Conservation (phyloP, 2,888 invertebrate species). For the Acanthococcus lagerstroemiae region DNA sequence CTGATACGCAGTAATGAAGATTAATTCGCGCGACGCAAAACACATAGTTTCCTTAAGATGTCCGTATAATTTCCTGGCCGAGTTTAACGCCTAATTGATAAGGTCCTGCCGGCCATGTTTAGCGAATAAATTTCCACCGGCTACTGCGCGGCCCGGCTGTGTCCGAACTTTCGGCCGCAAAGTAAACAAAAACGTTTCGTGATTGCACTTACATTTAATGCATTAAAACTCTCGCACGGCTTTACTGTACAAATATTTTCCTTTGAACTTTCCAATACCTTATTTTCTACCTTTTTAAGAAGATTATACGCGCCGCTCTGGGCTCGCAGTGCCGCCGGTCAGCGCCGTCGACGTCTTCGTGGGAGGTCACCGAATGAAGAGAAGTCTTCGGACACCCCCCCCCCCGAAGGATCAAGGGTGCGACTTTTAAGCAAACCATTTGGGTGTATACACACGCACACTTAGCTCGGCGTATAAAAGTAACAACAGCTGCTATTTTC, state of each 20-base stretch:
- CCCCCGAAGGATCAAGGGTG: too few species aligned
- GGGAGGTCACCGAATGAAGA: too few species aligned
- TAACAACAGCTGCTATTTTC: too few species aligned
- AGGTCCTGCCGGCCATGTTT: neutral
- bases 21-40: neutral
- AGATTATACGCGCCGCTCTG: neutral
- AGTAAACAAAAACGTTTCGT: slow-evolving; percentile 27
- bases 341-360: too few species aligned
- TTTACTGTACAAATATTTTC: neutral
- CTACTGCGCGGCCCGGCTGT: too few species aligned
- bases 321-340: too few species aligned
- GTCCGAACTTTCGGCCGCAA: slow-evolving; percentile 1
- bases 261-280: neutral
- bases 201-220: slow-evolving; percentile 29
- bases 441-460: too few species aligned
- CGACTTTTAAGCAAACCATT: too few species aligned
- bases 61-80: neutral
- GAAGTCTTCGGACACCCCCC: too few species aligned
- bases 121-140: neutral
- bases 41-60: neutral
- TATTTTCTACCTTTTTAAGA: neutral
- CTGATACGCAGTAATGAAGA: neutral
- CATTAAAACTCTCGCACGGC: slow-evolving; percentile 8
- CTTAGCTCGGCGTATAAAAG: too few species aligned
- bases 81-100: neutral